phyloP scores from a whole-genome alignment of 2,888 invertebrate species.

The Leucoptera coffeella region DNA sequence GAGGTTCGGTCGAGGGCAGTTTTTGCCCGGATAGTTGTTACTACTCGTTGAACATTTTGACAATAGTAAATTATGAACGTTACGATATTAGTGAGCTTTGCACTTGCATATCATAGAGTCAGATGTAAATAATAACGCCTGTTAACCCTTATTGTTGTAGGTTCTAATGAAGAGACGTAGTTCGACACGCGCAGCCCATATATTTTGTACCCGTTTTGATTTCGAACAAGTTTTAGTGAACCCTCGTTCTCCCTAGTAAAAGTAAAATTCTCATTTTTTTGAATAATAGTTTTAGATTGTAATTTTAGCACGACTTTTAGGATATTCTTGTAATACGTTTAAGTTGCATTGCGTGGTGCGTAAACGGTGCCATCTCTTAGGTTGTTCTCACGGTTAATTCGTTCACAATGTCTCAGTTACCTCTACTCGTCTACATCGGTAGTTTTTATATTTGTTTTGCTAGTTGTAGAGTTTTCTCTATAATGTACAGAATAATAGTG shows the following conservation, averaged over 20 bases:
- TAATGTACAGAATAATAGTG: too few relatives aligned
- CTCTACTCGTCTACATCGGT: conserved; percentile 9
- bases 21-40: too few relatives aligned
- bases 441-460: conserved; percentile 6
- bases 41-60: conserved; percentile 25
- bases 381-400: conserved; percentile 37
- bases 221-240: conserved; percentile 23
- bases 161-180: too few relatives aligned
- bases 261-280: too few relatives aligned
- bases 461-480: conserved; percentile 2
- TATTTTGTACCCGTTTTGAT: conserved; percentile 1
- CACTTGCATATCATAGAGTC: conserved; percentile 49
- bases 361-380: conserved; percentile 43
- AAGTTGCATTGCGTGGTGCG: too few relatives aligned
- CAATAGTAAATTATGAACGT: conserved; percentile 16
- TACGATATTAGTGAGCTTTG: conserved; percentile 50
- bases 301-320: too few relatives aligned
- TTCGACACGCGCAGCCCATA: too few relatives aligned
- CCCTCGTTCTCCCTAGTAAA: too few relatives aligned
- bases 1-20: too few relatives aligned
- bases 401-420: conserved; percentile 36
- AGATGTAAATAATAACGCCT: conserved; percentile 28
- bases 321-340: too few relatives aligned
- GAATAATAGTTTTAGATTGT: too few relatives aligned
- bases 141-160: not conserved